Evolutionary conservation across 2,113 vertebrate genomes (phyloP).

Genomic region (Rissa tridactyla): DNA sequence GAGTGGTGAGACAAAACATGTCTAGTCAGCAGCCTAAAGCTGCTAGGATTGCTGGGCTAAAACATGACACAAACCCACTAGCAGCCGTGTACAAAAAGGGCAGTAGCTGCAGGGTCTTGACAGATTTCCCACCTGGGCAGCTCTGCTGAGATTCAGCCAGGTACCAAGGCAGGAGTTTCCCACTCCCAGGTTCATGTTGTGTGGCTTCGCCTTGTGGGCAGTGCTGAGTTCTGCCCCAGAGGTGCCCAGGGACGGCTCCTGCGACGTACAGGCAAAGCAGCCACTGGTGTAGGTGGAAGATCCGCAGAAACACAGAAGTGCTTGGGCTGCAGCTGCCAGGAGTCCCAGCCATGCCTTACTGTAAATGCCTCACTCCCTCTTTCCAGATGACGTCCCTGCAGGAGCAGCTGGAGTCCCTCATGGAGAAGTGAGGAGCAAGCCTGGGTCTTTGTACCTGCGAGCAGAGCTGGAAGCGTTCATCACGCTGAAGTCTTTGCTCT

Average conservation of each 20-base stretch:
- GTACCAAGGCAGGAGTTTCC: not conserved
- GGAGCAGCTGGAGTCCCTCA: conserved; percentile 92
- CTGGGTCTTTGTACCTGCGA: not conserved
- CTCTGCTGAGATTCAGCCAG: not conserved
- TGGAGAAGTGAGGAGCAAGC: conserved; percentile 83
- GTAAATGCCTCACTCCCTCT: not conserved
- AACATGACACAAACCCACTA: not conserved
- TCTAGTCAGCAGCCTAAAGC: not conserved
- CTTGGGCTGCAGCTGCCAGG: conserved; percentile 38
- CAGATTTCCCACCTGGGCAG: not conserved
- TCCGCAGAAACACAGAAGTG: not conserved
- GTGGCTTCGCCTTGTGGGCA: not conserved
- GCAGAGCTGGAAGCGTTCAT: not conserved
- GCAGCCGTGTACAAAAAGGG: not conserved
- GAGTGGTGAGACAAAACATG: not conserved
- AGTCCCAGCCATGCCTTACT: not conserved
- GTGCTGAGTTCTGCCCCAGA: not conserved
- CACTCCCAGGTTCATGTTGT: not conserved
- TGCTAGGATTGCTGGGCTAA: not conserved
- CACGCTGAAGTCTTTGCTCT: not conserved
- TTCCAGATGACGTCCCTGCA: conserved; percentile 90
- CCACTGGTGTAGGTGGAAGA: not conserved
- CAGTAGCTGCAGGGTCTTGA: not conserved
- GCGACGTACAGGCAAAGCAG: rapidly evolving
- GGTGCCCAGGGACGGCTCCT: not conserved